Evolutionary conservation across 2,113 vertebrate species (phyloP).

Genomic region (Leucopternis melanops): DNA sequence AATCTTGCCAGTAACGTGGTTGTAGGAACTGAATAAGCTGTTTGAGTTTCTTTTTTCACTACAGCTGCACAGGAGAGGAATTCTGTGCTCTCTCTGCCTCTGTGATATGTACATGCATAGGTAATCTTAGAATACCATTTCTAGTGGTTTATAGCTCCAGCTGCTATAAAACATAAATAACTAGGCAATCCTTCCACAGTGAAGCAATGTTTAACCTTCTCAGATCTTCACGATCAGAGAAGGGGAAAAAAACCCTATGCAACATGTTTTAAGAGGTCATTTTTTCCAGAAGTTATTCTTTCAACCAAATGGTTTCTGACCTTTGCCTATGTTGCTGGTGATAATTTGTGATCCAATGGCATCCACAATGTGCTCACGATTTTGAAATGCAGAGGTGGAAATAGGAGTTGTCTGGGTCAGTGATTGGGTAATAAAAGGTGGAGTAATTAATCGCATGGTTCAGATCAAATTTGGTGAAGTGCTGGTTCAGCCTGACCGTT

Average conservation of each 20-base stretch:
- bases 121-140: background rate
- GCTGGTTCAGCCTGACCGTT: background rate
- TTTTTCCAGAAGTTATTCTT: background rate
- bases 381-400: background rate
- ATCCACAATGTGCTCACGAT: background rate
- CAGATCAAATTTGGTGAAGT: background rate
- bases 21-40: background rate
- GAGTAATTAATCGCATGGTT: background rate
- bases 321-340: background rate
- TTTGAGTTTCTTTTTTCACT: background rate
- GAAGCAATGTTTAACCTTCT: background rate
- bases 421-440: background rate
- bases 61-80: background rate
- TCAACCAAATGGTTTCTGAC: background rate
- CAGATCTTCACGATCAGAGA: background rate
- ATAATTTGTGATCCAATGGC: background rate
- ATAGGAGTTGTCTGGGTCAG: background rate
- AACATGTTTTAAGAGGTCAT: background rate
- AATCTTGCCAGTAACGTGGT: background rate
- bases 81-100: background rate
- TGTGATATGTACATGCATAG: background rate
- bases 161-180: background rate
- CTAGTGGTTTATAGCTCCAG: background rate
- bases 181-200: background rate
- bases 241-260: fast-evolving